Evolutionary conservation across 1,140 invertebrate genomes (phyloP).

Genomic region (Triops longicaudatus): DNA sequence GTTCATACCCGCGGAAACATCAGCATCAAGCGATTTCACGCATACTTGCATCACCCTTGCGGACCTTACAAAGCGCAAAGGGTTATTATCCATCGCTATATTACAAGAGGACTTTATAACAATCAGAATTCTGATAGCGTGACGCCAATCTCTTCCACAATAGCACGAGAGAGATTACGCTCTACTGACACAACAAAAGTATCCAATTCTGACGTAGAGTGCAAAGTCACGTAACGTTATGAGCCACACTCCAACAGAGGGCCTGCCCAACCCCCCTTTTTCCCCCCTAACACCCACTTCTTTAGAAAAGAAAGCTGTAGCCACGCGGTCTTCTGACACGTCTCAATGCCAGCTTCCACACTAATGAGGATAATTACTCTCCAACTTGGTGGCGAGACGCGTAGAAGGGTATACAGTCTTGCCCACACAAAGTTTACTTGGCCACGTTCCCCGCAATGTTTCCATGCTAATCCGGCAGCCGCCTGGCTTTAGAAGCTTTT

Average conservation of each 20-base stretch:
- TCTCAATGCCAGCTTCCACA: conserved; percentile 2
- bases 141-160: not conserved
- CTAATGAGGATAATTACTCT: not conserved
- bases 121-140: not conserved
- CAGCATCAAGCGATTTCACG: no score
- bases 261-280: no score
- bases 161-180: not conserved
- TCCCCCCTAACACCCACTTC: not conserved
- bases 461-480: not conserved
- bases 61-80: not conserved
- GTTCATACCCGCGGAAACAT: no score
- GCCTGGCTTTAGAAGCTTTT: not conserved
- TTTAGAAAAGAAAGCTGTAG: not conserved
- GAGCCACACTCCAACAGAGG: not conserved
- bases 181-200: not conserved
- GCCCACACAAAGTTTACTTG: not conserved
- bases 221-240: not conserved
- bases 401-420: not conserved
- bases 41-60: not conserved
- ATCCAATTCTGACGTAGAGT: not conserved
- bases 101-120: not conserved
- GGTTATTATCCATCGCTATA: not conserved
- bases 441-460: not conserved
- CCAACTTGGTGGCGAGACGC: not conserved
- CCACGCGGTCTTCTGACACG: conserved; percentile 8